phyloP scores from a whole-genome alignment of 2,113 vertebrate species.

The Rhea americana region DNA sequence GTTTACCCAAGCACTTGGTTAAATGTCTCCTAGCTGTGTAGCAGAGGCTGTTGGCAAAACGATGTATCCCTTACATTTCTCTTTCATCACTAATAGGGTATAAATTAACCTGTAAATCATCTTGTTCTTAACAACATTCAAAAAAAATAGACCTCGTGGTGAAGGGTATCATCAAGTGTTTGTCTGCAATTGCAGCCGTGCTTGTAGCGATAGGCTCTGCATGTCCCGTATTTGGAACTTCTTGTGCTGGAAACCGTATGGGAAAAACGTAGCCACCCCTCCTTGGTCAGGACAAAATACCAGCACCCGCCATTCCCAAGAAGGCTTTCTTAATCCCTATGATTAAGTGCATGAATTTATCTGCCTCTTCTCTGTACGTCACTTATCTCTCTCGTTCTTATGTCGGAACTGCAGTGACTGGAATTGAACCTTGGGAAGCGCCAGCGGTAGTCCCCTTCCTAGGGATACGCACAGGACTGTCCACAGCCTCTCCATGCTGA shows the following conservation, averaged over 20 bases:
- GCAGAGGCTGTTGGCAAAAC: background rate
- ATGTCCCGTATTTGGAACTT: constrained; percentile 7
- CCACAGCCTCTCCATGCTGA: background rate
- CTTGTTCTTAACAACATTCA: background rate
- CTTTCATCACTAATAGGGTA: background rate
- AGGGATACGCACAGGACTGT: background rate
- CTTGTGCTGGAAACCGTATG: constrained; percentile 28
- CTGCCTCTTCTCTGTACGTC: constrained; percentile 9
- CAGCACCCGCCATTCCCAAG: background rate
- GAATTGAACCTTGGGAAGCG: background rate
- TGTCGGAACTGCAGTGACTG: background rate
- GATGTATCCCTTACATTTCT: background rate
- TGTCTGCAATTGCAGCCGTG: background rate
- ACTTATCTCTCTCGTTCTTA: constrained; percentile 39
- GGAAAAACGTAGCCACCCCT: constrained; percentile 31
- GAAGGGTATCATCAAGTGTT: constrained; percentile 2
- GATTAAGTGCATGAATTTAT: constrained; percentile 31
- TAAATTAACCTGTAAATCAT: constrained; percentile 35
- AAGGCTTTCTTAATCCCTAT: constrained; percentile 49
- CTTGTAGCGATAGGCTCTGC: background rate
- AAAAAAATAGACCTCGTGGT: background rate
- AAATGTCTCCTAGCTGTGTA: constrained; percentile 18
- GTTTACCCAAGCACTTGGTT: background rate
- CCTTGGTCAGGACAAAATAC: constrained; percentile 38
- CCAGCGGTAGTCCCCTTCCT: background rate